Conservation (phyloP, 1,140 invertebrate species). For the Drosophila mauritiana region DNA sequence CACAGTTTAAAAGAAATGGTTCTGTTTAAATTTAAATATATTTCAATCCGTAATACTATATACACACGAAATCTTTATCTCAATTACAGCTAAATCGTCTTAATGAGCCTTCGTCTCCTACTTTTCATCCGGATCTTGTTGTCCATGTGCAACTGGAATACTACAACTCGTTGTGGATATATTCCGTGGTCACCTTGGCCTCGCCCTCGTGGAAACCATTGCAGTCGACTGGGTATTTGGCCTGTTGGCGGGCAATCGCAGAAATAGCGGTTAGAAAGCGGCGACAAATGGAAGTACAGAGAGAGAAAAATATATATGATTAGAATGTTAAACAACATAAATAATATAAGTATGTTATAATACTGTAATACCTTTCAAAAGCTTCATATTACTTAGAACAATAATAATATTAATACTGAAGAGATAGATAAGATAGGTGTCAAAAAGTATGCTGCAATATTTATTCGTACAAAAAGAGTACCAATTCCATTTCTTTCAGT, state of each 20-base stretch:
- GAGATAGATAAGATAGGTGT: no score
- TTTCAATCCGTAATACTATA: conserved; percentile 79
- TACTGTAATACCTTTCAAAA: no score
- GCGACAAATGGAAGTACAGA: conserved; percentile 6
- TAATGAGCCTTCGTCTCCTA: conserved; percentile 47
- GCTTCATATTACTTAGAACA: no score
- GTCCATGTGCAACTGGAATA: conserved; percentile 4
- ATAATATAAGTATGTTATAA: no score
- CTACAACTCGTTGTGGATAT: conserved; percentile 90
- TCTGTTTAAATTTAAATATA: conserved; percentile 66
- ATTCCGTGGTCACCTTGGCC: conserved; percentile 91
- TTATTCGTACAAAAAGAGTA: background rate
- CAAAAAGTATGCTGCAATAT: background rate
- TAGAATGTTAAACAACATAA: no score
- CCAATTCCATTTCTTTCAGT: background rate
- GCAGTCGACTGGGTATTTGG: conserved; percentile 89
- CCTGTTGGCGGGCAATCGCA: conserved; percentile 85
- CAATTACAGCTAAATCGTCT: conserved; percentile 68
- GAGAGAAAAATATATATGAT: background rate
- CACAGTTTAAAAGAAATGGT: background rate
- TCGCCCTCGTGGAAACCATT: conserved; percentile 92
- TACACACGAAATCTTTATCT: conserved; percentile 69
- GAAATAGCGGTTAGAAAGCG: conserved; percentile 45
- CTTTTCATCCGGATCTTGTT: conserved; percentile 1
- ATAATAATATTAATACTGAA: background rate